These are phyloP conservation scores for Pterostichus niger DNA, from an alignment of 2,888 invertebrate species.

Conservation along the genomic window DNA sequence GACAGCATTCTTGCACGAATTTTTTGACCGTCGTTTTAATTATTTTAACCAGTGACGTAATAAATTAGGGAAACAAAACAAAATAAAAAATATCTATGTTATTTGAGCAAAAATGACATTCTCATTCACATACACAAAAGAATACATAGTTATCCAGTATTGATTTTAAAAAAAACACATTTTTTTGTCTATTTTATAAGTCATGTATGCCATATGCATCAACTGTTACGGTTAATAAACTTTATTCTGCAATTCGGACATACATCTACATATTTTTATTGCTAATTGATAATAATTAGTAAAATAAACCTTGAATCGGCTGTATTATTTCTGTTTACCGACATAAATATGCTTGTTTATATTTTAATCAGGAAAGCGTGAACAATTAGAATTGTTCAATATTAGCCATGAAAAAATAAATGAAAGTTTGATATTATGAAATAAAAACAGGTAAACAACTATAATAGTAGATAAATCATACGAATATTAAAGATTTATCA, in stretches of 20 bases:
- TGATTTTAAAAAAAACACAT: background rate
- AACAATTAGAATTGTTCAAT: conserved; percentile 13
- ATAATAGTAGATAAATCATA: background rate
- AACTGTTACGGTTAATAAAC: background rate
- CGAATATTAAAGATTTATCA: background rate
- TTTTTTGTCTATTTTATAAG: background rate
- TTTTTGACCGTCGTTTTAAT: conserved; percentile 9
- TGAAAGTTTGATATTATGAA: conserved; percentile 28
- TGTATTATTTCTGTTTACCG: conserved; percentile 1
- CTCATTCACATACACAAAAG: background rate
- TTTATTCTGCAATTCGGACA: background rate
- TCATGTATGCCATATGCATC: no score
- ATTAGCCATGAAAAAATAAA: background rate
- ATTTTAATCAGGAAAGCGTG: conserved; percentile 8
- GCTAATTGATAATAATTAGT: background rate
- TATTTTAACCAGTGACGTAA: conserved; percentile 2
- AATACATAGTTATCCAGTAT: background rate
- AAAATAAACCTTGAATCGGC: conserved; percentile 17
- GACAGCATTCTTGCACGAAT: conserved; percentile 8
- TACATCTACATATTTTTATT: background rate
- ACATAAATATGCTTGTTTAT: conserved; percentile 13
- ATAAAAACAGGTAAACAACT: background rate
- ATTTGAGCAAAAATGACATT: conserved; percentile 10
- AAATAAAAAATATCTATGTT: conserved; percentile 2
- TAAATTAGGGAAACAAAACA: background rate